Percentiles rank a stretch among this genome's conserved stretches.
phyloP scores from a whole-genome alignment of 2,113 vertebrate species.

The Ceyx melanurus region DNA sequence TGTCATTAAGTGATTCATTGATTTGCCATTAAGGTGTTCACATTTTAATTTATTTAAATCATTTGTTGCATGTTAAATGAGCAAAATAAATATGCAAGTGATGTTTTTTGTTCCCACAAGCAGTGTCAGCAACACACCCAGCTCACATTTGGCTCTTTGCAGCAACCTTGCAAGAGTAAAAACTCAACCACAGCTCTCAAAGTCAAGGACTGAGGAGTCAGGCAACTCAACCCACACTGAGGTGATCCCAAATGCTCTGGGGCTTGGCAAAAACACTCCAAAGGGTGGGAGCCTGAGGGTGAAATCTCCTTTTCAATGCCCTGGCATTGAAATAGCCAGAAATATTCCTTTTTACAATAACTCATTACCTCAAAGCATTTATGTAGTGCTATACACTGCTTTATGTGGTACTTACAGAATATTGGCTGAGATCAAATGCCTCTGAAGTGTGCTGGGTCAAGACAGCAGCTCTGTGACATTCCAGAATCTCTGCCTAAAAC shows the following conservation, averaged over 20 bases:
- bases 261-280: background rate
- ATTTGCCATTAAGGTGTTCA: slow-evolving; percentile 44
- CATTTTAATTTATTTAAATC: slow-evolving; percentile 62
- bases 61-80: slow-evolving; percentile 45
- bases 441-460: background rate
- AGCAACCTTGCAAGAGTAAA: background rate
- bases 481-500: background rate
- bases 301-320: background rate
- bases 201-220: slow-evolving; percentile 27
- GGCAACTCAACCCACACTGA: background rate
- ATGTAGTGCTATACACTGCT: too few species aligned
- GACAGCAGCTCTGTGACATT: background rate
- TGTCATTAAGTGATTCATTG: slow-evolving; percentile 51
- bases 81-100: slow-evolving; percentile 18
- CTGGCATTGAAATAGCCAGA: background rate
- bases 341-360: background rate
- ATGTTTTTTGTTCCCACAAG: background rate
- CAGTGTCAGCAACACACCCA: background rate
- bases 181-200: background rate
- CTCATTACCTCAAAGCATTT: background rate
- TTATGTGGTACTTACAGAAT: too few species aligned
- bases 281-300: background rate
- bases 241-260: background rate
- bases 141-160: background rate
- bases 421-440: background rate